Percentiles rank a stretch among this genome's conserved stretches.
Conservation (phyloP, 2,888 invertebrate species). For the Campoletis raptor region DNA sequence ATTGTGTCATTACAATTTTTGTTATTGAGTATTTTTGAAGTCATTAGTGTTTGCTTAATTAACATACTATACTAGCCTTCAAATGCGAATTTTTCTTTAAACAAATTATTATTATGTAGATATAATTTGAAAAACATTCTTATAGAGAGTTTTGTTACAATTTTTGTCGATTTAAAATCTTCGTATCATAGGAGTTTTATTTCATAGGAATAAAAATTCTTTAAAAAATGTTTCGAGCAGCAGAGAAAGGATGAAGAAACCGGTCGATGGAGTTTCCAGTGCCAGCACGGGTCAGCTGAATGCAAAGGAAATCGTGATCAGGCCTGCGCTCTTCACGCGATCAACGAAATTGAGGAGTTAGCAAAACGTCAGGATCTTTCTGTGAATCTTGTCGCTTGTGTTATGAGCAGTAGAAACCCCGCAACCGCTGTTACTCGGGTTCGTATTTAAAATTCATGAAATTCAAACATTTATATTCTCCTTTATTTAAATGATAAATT, state of each 20-base stretch:
- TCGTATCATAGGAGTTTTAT: background rate
- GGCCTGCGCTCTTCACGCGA: constrained; percentile 85
- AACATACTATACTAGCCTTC: background rate
- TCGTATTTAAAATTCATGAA: constrained; percentile 33
- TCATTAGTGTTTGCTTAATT: background rate
- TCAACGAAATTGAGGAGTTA: constrained; percentile 72
- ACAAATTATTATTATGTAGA: too few species aligned
- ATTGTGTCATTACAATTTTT: background rate
- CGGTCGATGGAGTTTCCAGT: constrained; percentile 82
- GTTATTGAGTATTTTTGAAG: background rate
- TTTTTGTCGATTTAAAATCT: too few species aligned
- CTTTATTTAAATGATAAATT: too few species aligned
- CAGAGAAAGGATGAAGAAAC: constrained; percentile 66
- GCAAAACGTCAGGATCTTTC: constrained; percentile 71
- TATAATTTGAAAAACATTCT: too few species aligned
- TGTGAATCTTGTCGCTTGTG: constrained; percentile 83
- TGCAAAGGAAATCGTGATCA: constrained; percentile 86
- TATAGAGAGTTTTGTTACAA: too few species aligned
- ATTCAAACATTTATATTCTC: background rate
- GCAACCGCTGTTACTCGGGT: constrained; percentile 77
- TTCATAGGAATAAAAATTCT: background rate
- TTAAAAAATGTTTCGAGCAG: constrained; percentile 56
- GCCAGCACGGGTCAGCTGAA: constrained; percentile 86
- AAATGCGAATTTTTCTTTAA: too few species aligned
- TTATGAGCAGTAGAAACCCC: constrained; percentile 80